Base-by-base conservation (phyloP, 2,113 vertebrate genomes). In the Siniperca knerii region DNA sequence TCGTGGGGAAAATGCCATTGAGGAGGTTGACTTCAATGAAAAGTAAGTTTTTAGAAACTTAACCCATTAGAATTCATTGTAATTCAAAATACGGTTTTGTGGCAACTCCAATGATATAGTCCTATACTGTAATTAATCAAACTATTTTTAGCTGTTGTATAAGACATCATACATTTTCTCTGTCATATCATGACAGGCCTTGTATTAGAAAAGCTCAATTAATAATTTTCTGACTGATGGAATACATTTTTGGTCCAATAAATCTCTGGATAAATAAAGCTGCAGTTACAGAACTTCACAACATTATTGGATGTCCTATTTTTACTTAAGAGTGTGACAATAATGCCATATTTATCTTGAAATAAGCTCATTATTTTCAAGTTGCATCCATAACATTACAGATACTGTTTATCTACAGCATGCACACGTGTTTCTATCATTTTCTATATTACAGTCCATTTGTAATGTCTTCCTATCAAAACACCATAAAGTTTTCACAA, bases 201-300 rank as follows among this genome's bases (percentile, higher is more conserved):
- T 75, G 29, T 57, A 72, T 82, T 62, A 58, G 44, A 85, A 80
- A 79, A 73, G 33, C 79, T 77, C 58, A 79, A 87, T 81, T 79
- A 72, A 70, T 50, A 40, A 15, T 33, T 84, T 74, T 71, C 33
- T 83, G 81, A 84, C 66, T 85, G 62, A 85, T 90, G 55, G 40
- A 80, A 75, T 21, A 33, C 40, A 52, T 76, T 18, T 68, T 62
- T 0, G 3, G 21, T 29, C 33, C 42, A 73, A 85, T 87, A 76
- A 68, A 82, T 85, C 67, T 71, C 16, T 20, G 37, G 6, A 46
- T 42, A 44, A 85, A 79, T 52, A 70, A 74, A 61, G 8, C 54
- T 68, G 33, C 9, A 62, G 65, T 70, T 37, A 60, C 29, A 79
- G 4, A 65, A 66, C 54, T 68, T 68, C 10, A 57, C 13, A 67